phyloP scores from a whole-genome alignment of 2,113 vertebrate genomes.

The Mesitornis unicolor region DNA sequence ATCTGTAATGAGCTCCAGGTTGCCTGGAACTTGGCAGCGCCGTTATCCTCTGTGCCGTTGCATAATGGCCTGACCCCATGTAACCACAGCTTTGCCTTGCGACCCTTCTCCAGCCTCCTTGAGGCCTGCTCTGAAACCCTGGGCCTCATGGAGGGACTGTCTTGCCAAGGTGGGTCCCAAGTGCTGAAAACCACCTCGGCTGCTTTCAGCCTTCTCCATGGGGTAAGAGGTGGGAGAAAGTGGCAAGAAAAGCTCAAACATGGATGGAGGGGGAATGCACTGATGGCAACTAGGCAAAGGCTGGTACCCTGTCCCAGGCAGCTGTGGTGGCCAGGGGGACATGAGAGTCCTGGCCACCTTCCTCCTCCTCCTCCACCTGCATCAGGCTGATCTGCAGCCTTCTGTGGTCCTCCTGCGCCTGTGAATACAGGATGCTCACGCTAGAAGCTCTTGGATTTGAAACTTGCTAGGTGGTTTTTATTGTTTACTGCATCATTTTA shows the following conservation, averaged over 20 bases:
- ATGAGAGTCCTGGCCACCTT: neutral
- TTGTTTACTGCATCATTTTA: neutral
- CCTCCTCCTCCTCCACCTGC: neutral
- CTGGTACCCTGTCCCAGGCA: neutral
- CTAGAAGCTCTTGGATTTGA: neutral
- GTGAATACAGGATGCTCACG: neutral
- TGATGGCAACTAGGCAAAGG: neutral
- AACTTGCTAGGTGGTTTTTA: neutral
- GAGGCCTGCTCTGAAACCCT: neutral
- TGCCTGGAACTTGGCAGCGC: slow-evolving; percentile 60
- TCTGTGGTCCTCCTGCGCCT: neutral
- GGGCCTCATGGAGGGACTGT: neutral
- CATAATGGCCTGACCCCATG: slow-evolving; percentile 51
- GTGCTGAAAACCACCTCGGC: neutral
- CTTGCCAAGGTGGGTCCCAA: neutral
- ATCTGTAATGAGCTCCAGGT: slow-evolving; percentile 65
- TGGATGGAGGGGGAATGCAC: neutral
- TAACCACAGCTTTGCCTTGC: neutral
- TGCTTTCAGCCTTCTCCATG: neutral
- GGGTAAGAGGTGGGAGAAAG: neutral
- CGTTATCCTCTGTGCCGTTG: neutral
- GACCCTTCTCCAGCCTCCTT: neutral
- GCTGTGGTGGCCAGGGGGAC: neutral
- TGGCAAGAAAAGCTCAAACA: neutral
- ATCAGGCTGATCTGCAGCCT: neutral